Percentiles rank a stretch among this genome's conserved stretches.
phyloP scores from a whole-genome alignment of 2,113 vertebrate genomes.

The Cichladusa arquata region DNA sequence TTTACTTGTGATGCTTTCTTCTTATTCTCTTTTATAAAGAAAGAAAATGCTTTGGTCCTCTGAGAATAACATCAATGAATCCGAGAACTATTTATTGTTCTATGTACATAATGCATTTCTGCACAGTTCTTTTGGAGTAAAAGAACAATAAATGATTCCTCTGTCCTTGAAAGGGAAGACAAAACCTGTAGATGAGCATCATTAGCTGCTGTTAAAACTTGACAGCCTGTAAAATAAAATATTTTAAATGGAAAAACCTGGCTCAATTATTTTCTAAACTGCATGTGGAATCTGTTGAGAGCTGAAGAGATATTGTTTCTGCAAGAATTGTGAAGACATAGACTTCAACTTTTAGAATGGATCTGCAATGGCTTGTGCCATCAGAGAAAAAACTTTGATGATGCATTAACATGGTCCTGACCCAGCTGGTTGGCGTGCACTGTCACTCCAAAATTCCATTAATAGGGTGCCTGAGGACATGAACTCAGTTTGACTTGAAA shows the following conservation, averaged over 20 bases:
- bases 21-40: neutral
- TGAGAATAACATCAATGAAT: neutral
- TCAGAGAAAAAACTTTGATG: slow-evolving; percentile 35
- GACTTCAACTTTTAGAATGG: neutral
- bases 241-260: neutral
- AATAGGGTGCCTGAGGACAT: slow-evolving; percentile 59
- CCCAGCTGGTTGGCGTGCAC: slow-evolving; percentile 29
- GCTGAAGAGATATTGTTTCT: neutral
- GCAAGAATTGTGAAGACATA: neutral
- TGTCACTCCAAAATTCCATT: slow-evolving; percentile 60
- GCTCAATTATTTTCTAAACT: neutral
- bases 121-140: neutral
- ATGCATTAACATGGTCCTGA: slow-evolving; percentile 37
- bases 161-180: neutral
- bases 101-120: neutral
- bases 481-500: slow-evolving; percentile 64
- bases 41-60: neutral
- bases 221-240: neutral
- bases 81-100: slow-evolving; percentile 5
- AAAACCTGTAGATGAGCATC: neutral
- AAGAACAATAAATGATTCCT: neutral
- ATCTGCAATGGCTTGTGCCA: slow-evolving; percentile 3
- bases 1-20: neutral
- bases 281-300: neutral
- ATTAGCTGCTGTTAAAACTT: neutral